Base-by-base conservation (phyloP, 2,113 vertebrate genomes). In the Terrapene triunguis region DNA sequence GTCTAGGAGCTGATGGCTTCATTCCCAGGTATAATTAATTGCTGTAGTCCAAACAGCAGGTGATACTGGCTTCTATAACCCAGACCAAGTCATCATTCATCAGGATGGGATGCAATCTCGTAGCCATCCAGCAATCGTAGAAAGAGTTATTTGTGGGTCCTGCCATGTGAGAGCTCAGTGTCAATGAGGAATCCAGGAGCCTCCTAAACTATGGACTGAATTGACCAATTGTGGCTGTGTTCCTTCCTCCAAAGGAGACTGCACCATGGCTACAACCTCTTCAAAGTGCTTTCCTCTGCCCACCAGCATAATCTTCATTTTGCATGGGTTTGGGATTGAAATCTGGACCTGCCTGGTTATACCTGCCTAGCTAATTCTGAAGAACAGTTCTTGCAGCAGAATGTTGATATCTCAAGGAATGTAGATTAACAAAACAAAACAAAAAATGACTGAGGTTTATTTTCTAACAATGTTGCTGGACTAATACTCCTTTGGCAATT, bases 181-280 rank as follows among this genome's bases (percentile, higher is more conserved):
- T 7, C 24, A 1, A 16, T 6, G 38, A 35, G 82, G 24, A 59
- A 83, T 21, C 4, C 1, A 1, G 27, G 16, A 72, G 7, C 1
- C 16, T 25, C 4, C 1, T 0, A 57, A 80, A 29, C 10, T 87
- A 6, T 0, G 0, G 47, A 25, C 25, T 85, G 88, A 65, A 82
- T 22, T 17, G 78, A 54, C 21, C 8, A 85, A 3, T 19, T 92
- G 13, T 22, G 12, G 59, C 48, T 53, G 29, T 92, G 69, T 2
- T 38, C n/a, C 48, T 4, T 76, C 48, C 87, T 14, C 25, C 42
- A 53, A 69, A 80, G 3, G 21, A 0, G 1, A 8, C 21, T 84
- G 9, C 35, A 51, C 14, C 6, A 25, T 22, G 80, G 10, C 10
- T 72, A 9, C 35, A 87, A 69, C 82, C 12, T 88, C 13, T 88